phyloP scores from a whole-genome alignment of 2,888 invertebrate genomes.

The Polietes domitor region DNA sequence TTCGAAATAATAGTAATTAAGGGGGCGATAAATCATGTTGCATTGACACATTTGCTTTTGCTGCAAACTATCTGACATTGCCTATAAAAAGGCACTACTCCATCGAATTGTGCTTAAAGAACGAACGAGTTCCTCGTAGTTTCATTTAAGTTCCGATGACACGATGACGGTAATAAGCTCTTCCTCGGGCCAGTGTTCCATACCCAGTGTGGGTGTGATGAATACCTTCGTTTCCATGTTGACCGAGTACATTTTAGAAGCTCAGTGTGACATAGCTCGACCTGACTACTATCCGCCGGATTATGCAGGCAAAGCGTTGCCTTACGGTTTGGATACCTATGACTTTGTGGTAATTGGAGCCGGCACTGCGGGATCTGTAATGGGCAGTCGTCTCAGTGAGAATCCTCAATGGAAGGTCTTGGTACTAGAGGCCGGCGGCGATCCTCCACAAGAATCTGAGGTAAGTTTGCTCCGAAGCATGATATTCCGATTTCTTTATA shows the following conservation, averaged over 20 bases:
- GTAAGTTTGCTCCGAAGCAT: slow-evolving; percentile 43
- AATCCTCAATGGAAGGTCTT: slow-evolving; percentile 71
- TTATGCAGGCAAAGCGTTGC: slow-evolving; percentile 71
- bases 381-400: slow-evolving; percentile 72
- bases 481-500: background rate
- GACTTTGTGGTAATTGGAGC: slow-evolving; percentile 80
- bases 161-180: too few species aligned
- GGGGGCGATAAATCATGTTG: too few species aligned
- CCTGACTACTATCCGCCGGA: slow-evolving; percentile 83
- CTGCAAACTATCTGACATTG: too few species aligned
- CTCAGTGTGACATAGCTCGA: slow-evolving; percentile 82
- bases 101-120: too few species aligned
- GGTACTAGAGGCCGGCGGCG: slow-evolving; percentile 71
- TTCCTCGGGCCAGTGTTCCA: slow-evolving; percentile 64
- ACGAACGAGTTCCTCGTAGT: too few species aligned
- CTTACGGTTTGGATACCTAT: slow-evolving; percentile 75
- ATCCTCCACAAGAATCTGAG: slow-evolving; percentile 72
- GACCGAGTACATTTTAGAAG: slow-evolving; percentile 82
- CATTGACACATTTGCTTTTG: too few species aligned
- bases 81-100: too few species aligned
- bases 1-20: too few species aligned
- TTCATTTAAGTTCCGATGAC: too few species aligned
- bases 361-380: slow-evolving; percentile 80
- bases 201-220: slow-evolving; percentile 71
- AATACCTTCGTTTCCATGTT: slow-evolving; percentile 82